Evolutionary conservation across 1,140 invertebrate genomes (phyloP), one percentile per base, ranked within the genome.

Genomic region (Triops longicaudatus): DNA sequence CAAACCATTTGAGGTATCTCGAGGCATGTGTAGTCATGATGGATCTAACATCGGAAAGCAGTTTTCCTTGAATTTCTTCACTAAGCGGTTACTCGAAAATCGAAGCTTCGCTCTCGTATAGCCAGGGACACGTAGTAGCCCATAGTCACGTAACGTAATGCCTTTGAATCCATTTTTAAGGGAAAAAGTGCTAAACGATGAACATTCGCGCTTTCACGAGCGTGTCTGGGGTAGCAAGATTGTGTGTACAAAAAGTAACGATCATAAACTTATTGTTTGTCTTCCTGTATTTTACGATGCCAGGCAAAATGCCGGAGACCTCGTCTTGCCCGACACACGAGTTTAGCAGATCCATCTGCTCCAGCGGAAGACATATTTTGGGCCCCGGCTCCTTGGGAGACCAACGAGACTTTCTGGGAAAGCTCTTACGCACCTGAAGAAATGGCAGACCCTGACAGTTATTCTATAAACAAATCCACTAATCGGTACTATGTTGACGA

Each of bases 401-500:
- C 50, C 50, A 22, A 5, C 14, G 50, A 63, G 22, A 63, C 50
- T 6, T 63, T 63, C 7, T 63, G 50, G 50, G 50, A 63, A 22
- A 63, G 17, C 22, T 63, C 50, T 4, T 63, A 63, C 50, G 50
- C 50, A 3, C 50, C 50, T 22, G 50, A 63, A 63, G 50, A 63
- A 63, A 63, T 63, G 50, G 50, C 22, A 5, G 50, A 63, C 10
- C 50, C 50, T 63, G 50, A 63, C 22, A 63, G 9, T 17, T 63
- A 12, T 9, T 63, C 50, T 14, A 63, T 63, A n/a, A 63, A 63
- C 22, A 63, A 63, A 63, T 63, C 50, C 50, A 63, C 50, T 22
- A 63, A 63, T 63, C 50, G 50, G 10, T 77, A 77, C 37, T 77
- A 77, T 31, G 26, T 31, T 7, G 76, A 77, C 26, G 76, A 77